phyloP scores from a whole-genome alignment of 2,113 vertebrate species.

The Pterophyllum scalare region DNA sequence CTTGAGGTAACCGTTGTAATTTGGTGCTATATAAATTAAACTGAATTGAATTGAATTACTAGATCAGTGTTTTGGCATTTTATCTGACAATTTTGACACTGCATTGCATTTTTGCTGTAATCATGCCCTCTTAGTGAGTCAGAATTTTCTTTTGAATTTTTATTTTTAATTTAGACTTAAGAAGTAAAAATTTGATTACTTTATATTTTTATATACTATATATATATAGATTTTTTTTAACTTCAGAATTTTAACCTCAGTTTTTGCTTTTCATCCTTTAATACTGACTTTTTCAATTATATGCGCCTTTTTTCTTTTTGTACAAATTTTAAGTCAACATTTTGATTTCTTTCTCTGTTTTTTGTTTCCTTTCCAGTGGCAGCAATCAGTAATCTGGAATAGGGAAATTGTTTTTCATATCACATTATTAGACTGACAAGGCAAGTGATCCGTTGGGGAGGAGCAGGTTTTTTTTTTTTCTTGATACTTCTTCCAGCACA shows the following conservation, averaged over 20 bases:
- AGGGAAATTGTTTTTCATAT: neutral
- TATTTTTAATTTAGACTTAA: too few relatives aligned
- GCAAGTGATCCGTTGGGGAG: neutral
- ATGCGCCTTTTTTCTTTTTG: neutral
- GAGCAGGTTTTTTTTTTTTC: conserved; percentile 46
- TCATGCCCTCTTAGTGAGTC: neutral
- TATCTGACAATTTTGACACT: neutral
- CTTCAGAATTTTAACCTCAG: neutral
- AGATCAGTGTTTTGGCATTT: neutral
- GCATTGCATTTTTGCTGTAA: neutral
- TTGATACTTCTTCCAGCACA: conserved; percentile 75
- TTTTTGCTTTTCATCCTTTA: neutral
- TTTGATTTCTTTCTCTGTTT: neutral
- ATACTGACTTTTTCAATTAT: too few relatives aligned
- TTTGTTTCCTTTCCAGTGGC: neutral
- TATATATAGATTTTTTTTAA: neutral
- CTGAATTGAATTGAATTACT: neutral
- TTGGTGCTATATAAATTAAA: too few relatives aligned
- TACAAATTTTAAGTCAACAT: neutral
- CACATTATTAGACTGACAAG: conserved; percentile 16
- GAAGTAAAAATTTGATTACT: neutral
- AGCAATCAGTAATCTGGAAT: neutral
- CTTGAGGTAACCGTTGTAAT: too few relatives aligned
- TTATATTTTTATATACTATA: too few relatives aligned
- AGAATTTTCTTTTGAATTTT: neutral